Evolutionary conservation across 2,888 invertebrate genomes (phyloP).

Genomic region (Eudasyphora cyanicolor): DNA sequence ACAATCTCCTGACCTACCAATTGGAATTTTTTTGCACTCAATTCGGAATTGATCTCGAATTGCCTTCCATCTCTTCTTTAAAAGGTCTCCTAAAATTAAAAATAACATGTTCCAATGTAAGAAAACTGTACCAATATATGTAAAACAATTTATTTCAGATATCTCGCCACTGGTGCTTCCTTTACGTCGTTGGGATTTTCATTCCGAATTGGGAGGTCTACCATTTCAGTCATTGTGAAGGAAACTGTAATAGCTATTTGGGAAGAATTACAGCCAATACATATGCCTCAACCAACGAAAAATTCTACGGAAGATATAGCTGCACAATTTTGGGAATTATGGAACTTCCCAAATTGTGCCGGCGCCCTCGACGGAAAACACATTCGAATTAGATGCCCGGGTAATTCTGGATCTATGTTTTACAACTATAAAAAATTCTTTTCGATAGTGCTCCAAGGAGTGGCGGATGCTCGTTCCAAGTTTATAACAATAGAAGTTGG

Average conservation of each 20-base stretch:
- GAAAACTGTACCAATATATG: neutral
- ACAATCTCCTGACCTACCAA: constrained; percentile 7
- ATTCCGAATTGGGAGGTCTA: constrained; percentile 44
- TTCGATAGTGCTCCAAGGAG: constrained; percentile 55
- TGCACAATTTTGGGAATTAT: constrained; percentile 46
- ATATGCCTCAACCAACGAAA: constrained; percentile 57
- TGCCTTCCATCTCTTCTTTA: constrained; percentile 21
- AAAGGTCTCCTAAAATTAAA: too few species aligned
- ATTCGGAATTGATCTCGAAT: constrained; percentile 21
- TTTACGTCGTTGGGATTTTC: constrained; percentile 41
- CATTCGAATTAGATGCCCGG: constrained; percentile 69
- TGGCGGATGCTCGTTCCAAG: constrained; percentile 53
- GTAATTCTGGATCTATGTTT: constrained; percentile 69
- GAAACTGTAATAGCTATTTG: constrained; percentile 43
- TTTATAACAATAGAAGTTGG: constrained; percentile 55
- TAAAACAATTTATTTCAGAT: constrained; percentile 17
- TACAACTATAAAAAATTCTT: constrained; percentile 72
- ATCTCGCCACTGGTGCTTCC: constrained; percentile 38
- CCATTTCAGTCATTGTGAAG: constrained; percentile 52
- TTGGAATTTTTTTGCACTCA: constrained; percentile 20
- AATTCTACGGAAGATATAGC: constrained; percentile 38
- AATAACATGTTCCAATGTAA: neutral
- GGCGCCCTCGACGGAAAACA: constrained; percentile 70
- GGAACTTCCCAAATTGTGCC: constrained; percentile 68
- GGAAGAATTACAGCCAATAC: constrained; percentile 42